Evolutionary conservation across 2,888 invertebrate genomes (phyloP), one percentile per base, ranked within the genome.

Genomic region (Odontothrips loti): DNA sequence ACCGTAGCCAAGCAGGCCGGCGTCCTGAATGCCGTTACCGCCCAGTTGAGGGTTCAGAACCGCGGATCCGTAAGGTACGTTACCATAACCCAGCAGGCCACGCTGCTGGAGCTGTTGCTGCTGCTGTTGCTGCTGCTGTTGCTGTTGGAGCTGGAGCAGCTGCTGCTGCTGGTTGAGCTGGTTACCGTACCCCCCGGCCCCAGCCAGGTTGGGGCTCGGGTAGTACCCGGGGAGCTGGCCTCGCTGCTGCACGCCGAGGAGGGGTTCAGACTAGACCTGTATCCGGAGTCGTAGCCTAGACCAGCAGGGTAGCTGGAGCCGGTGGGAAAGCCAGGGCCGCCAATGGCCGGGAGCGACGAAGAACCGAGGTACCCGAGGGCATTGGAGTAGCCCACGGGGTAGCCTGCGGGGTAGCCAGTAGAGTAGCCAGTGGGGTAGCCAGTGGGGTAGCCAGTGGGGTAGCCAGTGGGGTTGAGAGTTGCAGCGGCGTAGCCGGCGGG

Each of bases 401-500:
- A 23, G 27, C 68, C 68, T 9, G 23, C 68, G 27, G 68, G 68
- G 23, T 11, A 27, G 68, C 8, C 68, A 9, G 23, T 12, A 27
- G 68, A 23, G 68, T n/a, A n/a, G n/a, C n/a, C n/a, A n/a, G n/a
- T n/a, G n/a, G n/a, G n/a, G 58, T 58, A 58, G 58, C 58, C 58
- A 15, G 23, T 27, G 68, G 68, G 23, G 68, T 75, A 75, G 27
- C 23, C 68, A 27, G 68, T 9, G 9, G 68, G 68, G 68, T 75
- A 75, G 23, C 23, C 68, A 27, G 23, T 27, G 10, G 68, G 82
- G 79, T 68, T 82, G 78, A 78, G 82, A 82, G 29, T 82, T 81
- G 82, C 81, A 47, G 80, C 79, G 27, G 80, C 78, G 80, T 81
- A 82, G 23, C 82, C 81, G 17, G 82, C 47, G 15, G 82, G 80